Evolutionary conservation across 2,888 invertebrate genomes (phyloP).

Genomic region (Psylliodes chrysocephalus): DNA sequence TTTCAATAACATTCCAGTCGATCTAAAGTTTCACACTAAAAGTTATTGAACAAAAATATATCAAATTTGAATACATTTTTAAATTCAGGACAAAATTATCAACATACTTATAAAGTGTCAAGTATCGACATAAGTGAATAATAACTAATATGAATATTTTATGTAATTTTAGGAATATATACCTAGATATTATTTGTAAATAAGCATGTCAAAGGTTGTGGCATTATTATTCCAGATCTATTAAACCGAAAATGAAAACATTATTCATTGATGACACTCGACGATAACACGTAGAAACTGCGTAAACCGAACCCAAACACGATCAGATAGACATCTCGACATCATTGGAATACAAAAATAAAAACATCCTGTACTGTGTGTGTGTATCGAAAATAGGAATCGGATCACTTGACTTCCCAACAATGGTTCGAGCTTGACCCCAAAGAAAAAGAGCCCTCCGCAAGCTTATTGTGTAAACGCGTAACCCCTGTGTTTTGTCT

Average conservation of each 20-base stretch:
- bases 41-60: no score
- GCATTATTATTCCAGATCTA: no score
- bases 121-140: no score
- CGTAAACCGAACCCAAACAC: slow-evolving; percentile 25
- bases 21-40: no score
- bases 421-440: slow-evolving; percentile 51
- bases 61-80: no score
- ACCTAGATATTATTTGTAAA: no score
- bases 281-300: slow-evolving; percentile 39
- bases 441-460: slow-evolving; percentile 34
- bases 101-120: no score
- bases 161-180: no score
- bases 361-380: slow-evolving; percentile 26
- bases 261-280: slow-evolving; percentile 46
- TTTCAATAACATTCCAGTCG: no score
- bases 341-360: slow-evolving; percentile 34
- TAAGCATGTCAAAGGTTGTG: no score
- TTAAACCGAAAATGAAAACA: slow-evolving; percentile 33
- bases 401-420: slow-evolving; percentile 58
- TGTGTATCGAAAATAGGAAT: slow-evolving; percentile 47
- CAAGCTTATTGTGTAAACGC: slow-evolving; percentile 35
- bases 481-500: slow-evolving; percentile 31
- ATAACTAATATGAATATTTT: no score
- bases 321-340: slow-evolving; percentile 37
- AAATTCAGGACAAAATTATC: no score